These are phyloP conservation scores for Heterotis niloticus DNA, from an alignment of 2,113 vertebrate genomes.

Conservation along the genomic window DNA sequence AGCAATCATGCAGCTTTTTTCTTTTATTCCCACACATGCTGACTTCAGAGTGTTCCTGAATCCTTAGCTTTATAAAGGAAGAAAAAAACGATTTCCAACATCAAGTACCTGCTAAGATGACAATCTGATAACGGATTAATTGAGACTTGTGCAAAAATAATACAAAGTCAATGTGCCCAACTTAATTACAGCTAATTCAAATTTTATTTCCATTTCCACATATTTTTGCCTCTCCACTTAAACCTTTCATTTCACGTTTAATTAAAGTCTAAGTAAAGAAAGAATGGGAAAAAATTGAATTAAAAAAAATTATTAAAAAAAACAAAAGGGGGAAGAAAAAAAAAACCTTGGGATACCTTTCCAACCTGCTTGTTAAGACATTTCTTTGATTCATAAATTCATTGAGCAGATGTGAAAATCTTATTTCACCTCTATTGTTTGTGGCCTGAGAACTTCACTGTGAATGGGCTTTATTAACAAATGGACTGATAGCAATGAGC, in stretches of 20 bases:
- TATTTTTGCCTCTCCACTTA: not conserved
- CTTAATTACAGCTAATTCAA: constrained; percentile 9
- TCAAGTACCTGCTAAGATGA: not conserved
- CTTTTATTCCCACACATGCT: too few species aligned
- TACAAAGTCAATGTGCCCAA: constrained; percentile 13
- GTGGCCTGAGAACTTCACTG: not conserved
- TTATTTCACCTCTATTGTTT: not conserved
- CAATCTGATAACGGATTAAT: not conserved
- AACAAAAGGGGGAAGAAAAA: not conserved
- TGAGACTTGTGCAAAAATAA: not conserved
- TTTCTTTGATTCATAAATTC: not conserved
- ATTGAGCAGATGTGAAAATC: not conserved
- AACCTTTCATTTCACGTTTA: constrained; percentile 10
- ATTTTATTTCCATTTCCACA: not conserved
- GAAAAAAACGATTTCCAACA: not conserved
- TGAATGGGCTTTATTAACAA: not conserved
- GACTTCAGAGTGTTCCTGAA: not conserved
- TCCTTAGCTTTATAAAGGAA: not conserved
- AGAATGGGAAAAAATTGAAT: too few species aligned
- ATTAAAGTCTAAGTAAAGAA: not conserved
- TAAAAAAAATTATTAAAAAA: too few species aligned
- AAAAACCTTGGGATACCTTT: too few species aligned
- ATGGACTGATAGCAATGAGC: not conserved
- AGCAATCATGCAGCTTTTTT: too few species aligned
- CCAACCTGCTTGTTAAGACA: not conserved